Evolutionary conservation across 2,113 vertebrate genomes (phyloP).

Genomic region (Condylura cristata): DNA sequence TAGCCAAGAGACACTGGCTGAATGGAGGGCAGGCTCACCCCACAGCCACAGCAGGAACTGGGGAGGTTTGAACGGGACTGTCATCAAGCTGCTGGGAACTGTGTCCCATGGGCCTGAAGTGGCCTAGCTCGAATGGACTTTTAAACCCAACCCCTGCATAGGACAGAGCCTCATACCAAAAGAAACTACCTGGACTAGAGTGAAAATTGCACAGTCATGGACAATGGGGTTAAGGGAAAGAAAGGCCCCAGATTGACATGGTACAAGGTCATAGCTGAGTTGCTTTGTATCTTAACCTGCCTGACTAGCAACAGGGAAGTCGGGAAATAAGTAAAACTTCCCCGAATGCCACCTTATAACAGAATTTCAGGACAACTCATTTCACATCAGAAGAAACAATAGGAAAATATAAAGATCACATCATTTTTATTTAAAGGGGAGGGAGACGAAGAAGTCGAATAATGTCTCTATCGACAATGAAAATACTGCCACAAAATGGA

Average conservation of each 20-base stretch:
- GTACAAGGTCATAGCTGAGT: not conserved
- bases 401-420: conserved; percentile 32
- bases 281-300: not conserved
- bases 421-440: not conserved
- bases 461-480: not conserved
- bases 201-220: not conserved
- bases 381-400: conserved; percentile 29
- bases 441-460: conserved; percentile 6
- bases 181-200: not conserved
- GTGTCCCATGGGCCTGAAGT: not conserved
- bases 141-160: not conserved
- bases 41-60: not conserved
- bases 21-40: not conserved
- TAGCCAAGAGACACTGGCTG: not conserved
- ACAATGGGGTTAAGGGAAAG: not conserved
- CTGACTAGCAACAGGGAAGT: not conserved
- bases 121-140: not conserved
- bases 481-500: not conserved
- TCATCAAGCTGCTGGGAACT: not conserved
- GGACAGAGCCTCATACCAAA: not conserved
- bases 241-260: not conserved
- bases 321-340: not conserved
- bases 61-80: not conserved
- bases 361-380: conserved; percentile 43
- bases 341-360: not conserved